Evolutionary conservation across 2,888 invertebrate genomes (phyloP).

Genomic region (Anaspis maculata): DNA sequence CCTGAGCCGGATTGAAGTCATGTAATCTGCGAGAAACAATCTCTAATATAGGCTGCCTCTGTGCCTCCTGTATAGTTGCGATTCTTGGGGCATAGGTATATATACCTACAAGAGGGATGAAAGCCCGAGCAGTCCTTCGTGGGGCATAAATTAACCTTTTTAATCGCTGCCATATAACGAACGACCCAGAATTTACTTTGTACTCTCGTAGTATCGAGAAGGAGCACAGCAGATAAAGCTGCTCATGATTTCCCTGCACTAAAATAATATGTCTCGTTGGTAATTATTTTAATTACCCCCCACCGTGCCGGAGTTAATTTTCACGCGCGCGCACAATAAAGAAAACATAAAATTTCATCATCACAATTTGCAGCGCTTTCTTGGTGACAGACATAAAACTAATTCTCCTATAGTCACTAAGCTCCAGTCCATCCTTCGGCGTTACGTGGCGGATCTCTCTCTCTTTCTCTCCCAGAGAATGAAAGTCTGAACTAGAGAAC

Average conservation of each 20-base stretch:
- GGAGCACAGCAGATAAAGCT: no score
- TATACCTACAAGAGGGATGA: no score
- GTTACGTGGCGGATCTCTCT: constrained; percentile 17
- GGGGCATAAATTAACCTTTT: no score
- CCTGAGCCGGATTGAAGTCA: background rate
- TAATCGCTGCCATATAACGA: no score
- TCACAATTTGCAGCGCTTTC: constrained; percentile 15
- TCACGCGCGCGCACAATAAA: constrained; percentile 16
- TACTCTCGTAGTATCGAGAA: background rate
- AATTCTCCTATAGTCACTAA: constrained; percentile 17
- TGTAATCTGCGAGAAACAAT: background rate
- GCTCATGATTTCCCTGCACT: no score
- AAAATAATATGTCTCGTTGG: constrained; percentile 8
- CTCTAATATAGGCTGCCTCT: no score
- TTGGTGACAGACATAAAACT: constrained; percentile 19
- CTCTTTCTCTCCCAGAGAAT: constrained; percentile 14
- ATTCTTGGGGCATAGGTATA: no score
- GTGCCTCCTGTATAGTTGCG: no score
- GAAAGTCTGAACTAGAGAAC: constrained; percentile 20
- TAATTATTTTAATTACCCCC: constrained; percentile 17
- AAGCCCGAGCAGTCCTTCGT: no score
- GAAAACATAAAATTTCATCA: constrained; percentile 22
- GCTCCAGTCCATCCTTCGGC: background rate
- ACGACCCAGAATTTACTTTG: constrained; percentile 1
- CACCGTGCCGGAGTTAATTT: constrained; percentile 18